Conservation (phyloP, 2,888 invertebrate species). For the Tuberolachnus salignus region DNA sequence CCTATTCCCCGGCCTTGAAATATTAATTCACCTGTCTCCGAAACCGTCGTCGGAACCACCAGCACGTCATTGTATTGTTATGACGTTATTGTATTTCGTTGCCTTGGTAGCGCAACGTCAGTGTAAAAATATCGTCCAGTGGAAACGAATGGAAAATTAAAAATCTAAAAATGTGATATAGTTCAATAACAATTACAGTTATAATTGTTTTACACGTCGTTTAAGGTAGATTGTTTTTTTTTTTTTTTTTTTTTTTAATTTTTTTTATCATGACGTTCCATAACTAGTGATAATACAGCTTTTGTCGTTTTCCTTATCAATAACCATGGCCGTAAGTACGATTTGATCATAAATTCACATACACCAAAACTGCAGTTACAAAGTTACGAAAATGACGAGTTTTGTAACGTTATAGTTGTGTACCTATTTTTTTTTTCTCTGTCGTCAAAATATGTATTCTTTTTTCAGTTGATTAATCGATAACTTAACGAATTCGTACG, state of each 20-base stretch:
- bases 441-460: too few relatives aligned
- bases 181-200: too few relatives aligned
- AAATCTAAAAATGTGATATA: too few relatives aligned
- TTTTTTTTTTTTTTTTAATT: not conserved
- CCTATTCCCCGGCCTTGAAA: conserved; percentile 16
- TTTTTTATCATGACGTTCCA: not conserved
- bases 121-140: too few relatives aligned
- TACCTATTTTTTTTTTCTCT: too few relatives aligned
- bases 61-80: not conserved
- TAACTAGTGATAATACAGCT: not conserved
- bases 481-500: too few relatives aligned
- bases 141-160: too few relatives aligned
- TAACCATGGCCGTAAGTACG: not conserved
- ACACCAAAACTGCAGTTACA: too few relatives aligned
- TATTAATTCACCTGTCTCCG: conserved; percentile 28
- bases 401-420: not conserved
- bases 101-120: conserved; percentile 21
- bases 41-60: not conserved
- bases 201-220: too few relatives aligned
- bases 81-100: conserved; percentile 26
- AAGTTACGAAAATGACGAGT: too few relatives aligned
- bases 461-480: too few relatives aligned
- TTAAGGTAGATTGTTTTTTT: too few relatives aligned
- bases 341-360: not conserved
- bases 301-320: not conserved